Evolutionary conservation across 64 coral and sea anemone genomes (phyloP), one percentile per base, ranked within the genome.

Genomic region (Trachythela sp.): DNA sequence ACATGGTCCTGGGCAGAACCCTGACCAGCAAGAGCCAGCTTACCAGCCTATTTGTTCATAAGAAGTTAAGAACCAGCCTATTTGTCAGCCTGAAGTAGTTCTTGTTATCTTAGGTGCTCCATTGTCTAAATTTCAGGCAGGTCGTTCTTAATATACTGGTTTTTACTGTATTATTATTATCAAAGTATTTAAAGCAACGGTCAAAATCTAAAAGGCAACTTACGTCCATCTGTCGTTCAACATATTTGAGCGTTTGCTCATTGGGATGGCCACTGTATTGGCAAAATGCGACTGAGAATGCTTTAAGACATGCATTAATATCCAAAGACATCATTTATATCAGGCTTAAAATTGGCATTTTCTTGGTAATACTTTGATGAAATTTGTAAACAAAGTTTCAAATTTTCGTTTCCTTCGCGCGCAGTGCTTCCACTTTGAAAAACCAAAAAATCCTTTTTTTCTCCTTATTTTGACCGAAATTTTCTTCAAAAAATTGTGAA

Each of bases 161-260:
- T 45, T 86, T 36, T 49, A 30, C 0, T 1, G 30, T n/a, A 4
- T 8, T 30, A 34, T 24, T 85, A 45, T 31, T 40, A 48, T 22
- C 5, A 86, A 27, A 4, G 45, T 1, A 24, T 86, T 42, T 54
- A 48, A 34, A 14, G 13, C 13, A 42, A 38, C 38, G 7, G 48
- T 85, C 24, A 68, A 48, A 70, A n/a, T 68, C 15, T 50, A 22
- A n/a, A 49, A 13, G 20, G 27, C 27, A 37, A 94, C 95, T 92
- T 83, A 98, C 95, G 50, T 98, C 95, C 85, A 98, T 93, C 85
- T 98, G 95, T 87, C 93, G 88, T 71, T 98, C 95, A 22, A 98
- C 54, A 32, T 98, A 93, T 49, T 94, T 98, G 48, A 84, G 83
- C 34, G 94, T 93, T 83, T 90, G 91, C 15, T 98, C 95, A 22